Evolutionary conservation across 2,797 vertebrate species (phyloP), one percentile per base, ranked within the genome.

Genomic region (Gallinago nigripennis): DNA sequence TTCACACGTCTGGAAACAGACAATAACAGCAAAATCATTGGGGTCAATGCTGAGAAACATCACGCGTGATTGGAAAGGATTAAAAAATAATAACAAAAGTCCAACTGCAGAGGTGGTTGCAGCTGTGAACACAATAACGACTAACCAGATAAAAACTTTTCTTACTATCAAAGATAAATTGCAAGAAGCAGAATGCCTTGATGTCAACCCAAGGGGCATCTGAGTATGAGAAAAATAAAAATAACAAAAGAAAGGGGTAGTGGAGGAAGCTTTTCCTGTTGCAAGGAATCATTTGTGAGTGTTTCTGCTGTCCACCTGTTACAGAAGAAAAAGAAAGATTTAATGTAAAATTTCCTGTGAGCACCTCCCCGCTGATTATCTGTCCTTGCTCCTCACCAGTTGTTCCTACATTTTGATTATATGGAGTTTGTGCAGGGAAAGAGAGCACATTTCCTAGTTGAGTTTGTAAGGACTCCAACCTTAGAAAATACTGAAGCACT

Each of bases 151-250:
- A 48, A 88, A 84, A 92, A 57, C 30, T 73, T 73, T 43, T 91
- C 84, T 66, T 68, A 60, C 84, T 72, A 41, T 86, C 79, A 95
- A 80, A 90, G 57, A 58, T 82, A 88, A 91, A 86, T 79, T 82
- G 73, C 46, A 75, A 91, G 84, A 86, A 89, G 76, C 60, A 56
- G 89, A 86, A 93, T 69, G 81, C 56, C 69, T 95, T 96, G 78
- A 94, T 95, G 71, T 86, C 58, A 87, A 54, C 79, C 77, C 68
- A 65, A 84, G 93, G 79, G 92, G 93, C 35, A 39, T 77, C 37
- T 31, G 70, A 93, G 35, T 77, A 68, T 79, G 68, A 96, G 73
- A 92, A 95, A 95, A 92, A 90, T 83, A 86, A 84, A 80, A 88
- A 85, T 35, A 92, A 84, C 45, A 85, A 57, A 87, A 54, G 53